Conservation (phyloP, 2,888 invertebrate genomes). For the Cryptophagus acutangulus region DNA sequence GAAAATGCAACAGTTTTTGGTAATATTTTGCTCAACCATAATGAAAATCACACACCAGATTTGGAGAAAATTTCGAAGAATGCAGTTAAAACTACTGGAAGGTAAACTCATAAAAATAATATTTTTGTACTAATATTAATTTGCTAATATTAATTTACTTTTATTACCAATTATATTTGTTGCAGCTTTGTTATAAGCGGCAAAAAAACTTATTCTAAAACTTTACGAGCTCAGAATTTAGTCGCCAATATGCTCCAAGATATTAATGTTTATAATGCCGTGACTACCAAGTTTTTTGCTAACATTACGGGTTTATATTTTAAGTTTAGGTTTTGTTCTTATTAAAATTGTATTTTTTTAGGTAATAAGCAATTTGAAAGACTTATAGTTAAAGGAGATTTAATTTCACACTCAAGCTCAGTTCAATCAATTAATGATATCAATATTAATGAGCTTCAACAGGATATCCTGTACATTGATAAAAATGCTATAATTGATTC, state of each 20-base stretch:
- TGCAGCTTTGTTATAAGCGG: constrained; percentile 34
- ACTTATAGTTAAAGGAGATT: constrained; percentile 28
- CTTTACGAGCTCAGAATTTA: constrained; percentile 29
- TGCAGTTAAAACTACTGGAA: constrained; percentile 37
- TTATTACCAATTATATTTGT: constrained; percentile 8
- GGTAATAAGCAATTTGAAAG: constrained; percentile 28
- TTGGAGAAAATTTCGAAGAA: constrained; percentile 32
- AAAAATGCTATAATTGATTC: too few species aligned
- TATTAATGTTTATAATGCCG: constrained; percentile 16
- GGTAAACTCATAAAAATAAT: constrained; percentile 27
- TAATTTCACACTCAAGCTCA: constrained; percentile 18
- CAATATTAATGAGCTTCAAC: constrained; percentile 23
- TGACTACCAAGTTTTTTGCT: constrained; percentile 17
- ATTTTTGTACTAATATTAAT: constrained; percentile 1
- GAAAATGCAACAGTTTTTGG: constrained; percentile 38
- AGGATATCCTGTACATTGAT: constrained; percentile 30
- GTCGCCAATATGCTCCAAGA: constrained; percentile 21
- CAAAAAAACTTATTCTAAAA: constrained; percentile 30
- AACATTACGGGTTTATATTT: constrained; percentile 17
- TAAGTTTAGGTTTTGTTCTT: neutral
- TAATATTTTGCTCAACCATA: constrained; percentile 32
- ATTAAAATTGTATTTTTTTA: constrained; percentile 16
- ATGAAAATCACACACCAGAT: constrained; percentile 33
- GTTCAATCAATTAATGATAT: constrained; percentile 28
- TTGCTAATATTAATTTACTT: neutral